phyloP scores from a whole-genome alignment of 2,113 vertebrate species.

The Cryptotis parvus region DNA sequence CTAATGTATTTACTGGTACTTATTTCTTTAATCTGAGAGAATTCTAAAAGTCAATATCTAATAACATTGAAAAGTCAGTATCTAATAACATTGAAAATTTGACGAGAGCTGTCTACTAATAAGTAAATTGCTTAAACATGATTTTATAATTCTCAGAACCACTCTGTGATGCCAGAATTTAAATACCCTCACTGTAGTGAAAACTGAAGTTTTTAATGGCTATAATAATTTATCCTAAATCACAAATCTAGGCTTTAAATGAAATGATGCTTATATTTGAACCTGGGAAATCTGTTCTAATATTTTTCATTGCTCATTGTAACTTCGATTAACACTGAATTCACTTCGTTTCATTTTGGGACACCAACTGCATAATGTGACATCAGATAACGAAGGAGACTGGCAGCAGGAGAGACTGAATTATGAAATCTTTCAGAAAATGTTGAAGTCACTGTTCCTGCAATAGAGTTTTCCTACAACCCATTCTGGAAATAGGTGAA shows the following conservation, averaged over 20 bases:
- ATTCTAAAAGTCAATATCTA: not conserved
- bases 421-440: not conserved
- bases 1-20: not conserved
- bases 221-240: not conserved
- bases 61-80: not conserved
- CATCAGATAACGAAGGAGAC: not conserved
- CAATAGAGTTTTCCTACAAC: rapidly evolving
- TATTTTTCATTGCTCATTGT: not conserved
- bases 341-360: not conserved
- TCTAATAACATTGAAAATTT: not conserved
- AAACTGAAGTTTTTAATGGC: slow-evolving; percentile 2
- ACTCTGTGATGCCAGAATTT: not conserved
- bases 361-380: not conserved
- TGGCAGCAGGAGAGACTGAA: not conserved
- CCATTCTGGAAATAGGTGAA: not conserved
- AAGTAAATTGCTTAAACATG: not conserved
- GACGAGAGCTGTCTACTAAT: not conserved
- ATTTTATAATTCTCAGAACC: slow-evolving; percentile 25
- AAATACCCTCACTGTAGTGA: not conserved
- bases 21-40: not conserved
- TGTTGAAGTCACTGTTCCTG: not conserved
- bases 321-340: not conserved
- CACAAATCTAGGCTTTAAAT: not conserved
- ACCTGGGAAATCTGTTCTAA: not conserved
- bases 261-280: not conserved